phyloP scores from a whole-genome alignment of 2,888 invertebrate species.

The Ariolimax columbianus region DNA sequence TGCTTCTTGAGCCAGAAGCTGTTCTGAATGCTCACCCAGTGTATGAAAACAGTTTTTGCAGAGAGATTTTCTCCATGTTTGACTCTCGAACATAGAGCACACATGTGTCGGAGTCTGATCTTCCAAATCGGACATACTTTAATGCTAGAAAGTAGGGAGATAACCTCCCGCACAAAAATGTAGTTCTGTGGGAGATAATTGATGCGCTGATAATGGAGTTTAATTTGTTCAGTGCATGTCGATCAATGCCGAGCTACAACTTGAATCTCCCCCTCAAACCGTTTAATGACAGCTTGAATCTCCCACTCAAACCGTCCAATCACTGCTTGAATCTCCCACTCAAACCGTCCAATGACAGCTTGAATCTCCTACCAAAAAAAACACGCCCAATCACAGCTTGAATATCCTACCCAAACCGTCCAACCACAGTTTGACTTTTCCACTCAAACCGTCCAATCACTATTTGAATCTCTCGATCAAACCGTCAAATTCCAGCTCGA shows the following conservation, averaged over 20 bases:
- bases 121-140: slow-evolving; percentile 2
- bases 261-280: background rate
- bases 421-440: no score
- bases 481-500: background rate
- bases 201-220: no score
- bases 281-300: background rate
- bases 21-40: slow-evolving; percentile 67
- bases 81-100: slow-evolving; percentile 78
- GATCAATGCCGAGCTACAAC: background rate
- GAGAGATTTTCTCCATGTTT: slow-evolving; percentile 78
- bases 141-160: background rate
- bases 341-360: background rate
- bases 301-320: background rate
- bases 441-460: no score
- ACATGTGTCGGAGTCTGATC: slow-evolving; percentile 54
- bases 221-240: no score
- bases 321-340: background rate
- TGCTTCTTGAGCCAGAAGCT: slow-evolving; percentile 48
- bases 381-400: background rate
- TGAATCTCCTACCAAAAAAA: background rate
- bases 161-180: background rate
- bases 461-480: no score
- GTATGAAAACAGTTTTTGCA: slow-evolving; percentile 78
- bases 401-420: no score
- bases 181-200: background rate